Evolutionary conservation across 1,140 invertebrate genomes (phyloP).

Genomic region (Drosophila auraria): DNA sequence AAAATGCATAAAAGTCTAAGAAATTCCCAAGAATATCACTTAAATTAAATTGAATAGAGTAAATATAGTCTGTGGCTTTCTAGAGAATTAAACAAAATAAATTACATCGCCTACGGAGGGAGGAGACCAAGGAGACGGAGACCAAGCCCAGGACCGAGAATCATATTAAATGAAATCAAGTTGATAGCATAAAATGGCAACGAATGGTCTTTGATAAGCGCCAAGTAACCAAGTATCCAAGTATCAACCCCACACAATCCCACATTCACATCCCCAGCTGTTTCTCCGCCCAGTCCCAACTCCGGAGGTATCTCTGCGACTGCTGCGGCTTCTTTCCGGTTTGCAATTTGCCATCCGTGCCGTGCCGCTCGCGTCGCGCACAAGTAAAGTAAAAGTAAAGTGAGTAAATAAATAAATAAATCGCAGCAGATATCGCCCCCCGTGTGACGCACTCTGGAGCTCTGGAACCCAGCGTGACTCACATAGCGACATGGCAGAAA

Average conservation of each 20-base stretch:
- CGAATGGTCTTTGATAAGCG: slow-evolving; percentile 18
- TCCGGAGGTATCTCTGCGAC: slow-evolving; percentile 6
- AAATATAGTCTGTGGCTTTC: not conserved
- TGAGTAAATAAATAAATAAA: slow-evolving; percentile 66
- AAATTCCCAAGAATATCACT: no score
- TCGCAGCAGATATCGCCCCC: slow-evolving; percentile 52
- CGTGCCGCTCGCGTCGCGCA: not conserved
- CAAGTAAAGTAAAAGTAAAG: slow-evolving; percentile 5
- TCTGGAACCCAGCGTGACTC: slow-evolving; percentile 43
- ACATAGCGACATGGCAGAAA: slow-evolving; percentile 45
- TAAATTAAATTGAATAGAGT: not conserved
- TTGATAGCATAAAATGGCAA: slow-evolving; percentile 15
- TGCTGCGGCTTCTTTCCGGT: slow-evolving; percentile 30
- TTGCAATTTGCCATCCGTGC: slow-evolving; percentile 37
- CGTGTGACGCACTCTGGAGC: slow-evolving; percentile 53
- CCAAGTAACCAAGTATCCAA: not conserved
- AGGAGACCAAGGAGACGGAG: not conserved
- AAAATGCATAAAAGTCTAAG: no score
- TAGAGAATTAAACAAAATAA: not conserved
- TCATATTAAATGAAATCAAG: slow-evolving; percentile 23
- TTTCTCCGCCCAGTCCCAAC: not conserved
- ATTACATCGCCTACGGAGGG: not conserved
- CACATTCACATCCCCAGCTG: not conserved
- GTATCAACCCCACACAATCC: not conserved
- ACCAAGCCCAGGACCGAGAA: no score